These are phyloP conservation scores for Lycorma delicatula DNA, from an alignment of 1,140 invertebrate species.

Conservation along the genomic window DNA sequence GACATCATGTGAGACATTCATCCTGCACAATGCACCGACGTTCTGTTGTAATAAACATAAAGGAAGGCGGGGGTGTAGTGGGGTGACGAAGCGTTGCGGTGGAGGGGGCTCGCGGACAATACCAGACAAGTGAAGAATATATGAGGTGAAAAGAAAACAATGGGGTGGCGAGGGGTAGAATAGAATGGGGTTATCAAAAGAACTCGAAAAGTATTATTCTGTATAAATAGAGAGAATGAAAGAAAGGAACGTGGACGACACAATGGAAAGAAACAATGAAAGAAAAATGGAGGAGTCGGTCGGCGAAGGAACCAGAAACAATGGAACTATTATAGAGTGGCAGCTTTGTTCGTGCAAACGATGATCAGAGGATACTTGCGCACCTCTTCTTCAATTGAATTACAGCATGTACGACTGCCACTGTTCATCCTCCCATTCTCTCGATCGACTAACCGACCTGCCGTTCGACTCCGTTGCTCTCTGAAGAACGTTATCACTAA, in stretches of 20 bases:
- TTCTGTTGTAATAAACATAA: conserved; percentile 17
- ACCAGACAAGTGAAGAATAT: conserved; percentile 24
- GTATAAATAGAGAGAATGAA: conserved; percentile 25
- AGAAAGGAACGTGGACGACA: background rate
- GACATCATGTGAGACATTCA: conserved; percentile 12
- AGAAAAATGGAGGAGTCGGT: conserved; percentile 23
- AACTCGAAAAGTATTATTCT: conserved; percentile 29
- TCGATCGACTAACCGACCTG: no score
- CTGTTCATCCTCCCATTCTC: no score
- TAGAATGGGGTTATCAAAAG: conserved; percentile 28
- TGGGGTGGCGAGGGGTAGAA: conserved; percentile 4
- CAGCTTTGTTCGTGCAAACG: conserved; percentile 7
- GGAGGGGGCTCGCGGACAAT: conserved; percentile 10
- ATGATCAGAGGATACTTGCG: background rate
- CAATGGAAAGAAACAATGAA: conserved; percentile 28
- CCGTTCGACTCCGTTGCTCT: no score
- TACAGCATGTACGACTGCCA: no score
- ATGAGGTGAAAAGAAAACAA: conserved; percentile 29
- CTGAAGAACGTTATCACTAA: no score
- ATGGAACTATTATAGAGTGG: conserved; percentile 7
- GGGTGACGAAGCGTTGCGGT: background rate
- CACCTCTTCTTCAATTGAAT: no score
- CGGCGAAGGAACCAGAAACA: conserved; percentile 19
- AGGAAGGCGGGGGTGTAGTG: background rate
- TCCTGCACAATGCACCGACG: background rate